These are phyloP conservation scores for Empidonax traillii DNA, from an alignment of 2,113 vertebrate species.

Conservation along the genomic window DNA sequence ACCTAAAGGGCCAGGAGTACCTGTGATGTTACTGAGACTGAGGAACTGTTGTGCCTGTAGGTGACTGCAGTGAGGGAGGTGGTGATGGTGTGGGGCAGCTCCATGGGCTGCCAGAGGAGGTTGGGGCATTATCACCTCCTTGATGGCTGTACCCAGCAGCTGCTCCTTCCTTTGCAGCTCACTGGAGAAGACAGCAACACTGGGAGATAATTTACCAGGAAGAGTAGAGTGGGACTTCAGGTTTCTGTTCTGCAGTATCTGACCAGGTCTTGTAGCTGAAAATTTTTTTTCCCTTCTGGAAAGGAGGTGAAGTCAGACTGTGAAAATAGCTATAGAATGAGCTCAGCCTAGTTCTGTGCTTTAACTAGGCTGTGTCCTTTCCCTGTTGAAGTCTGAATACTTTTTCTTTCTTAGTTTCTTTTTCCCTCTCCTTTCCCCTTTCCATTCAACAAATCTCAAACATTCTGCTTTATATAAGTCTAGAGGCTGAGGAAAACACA, in stretches of 20 bases:
- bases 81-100: background rate
- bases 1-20: background rate
- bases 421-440: rapidly evolving
- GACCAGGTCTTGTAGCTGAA: background rate
- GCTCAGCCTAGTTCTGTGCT: background rate
- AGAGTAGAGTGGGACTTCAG: background rate
- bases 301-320: background rate
- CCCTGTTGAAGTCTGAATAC: background rate
- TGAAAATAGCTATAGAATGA: background rate
- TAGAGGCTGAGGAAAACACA: background rate
- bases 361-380: background rate
- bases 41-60: background rate
- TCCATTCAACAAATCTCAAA: background rate
- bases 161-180: background rate
- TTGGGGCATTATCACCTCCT: rapidly evolving
- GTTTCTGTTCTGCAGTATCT: background rate
- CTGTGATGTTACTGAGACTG: background rate
- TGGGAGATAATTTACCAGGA: background rate
- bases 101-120: background rate
- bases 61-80: background rate
- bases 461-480: background rate
- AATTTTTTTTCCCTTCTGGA: background rate
- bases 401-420: background rate
- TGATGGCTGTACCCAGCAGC: background rate
- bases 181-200: background rate